Conservation (phyloP, 30 jellyfish, hydroid and myxozoan genomes). For the Pseudorhiza aurosa region DNA sequence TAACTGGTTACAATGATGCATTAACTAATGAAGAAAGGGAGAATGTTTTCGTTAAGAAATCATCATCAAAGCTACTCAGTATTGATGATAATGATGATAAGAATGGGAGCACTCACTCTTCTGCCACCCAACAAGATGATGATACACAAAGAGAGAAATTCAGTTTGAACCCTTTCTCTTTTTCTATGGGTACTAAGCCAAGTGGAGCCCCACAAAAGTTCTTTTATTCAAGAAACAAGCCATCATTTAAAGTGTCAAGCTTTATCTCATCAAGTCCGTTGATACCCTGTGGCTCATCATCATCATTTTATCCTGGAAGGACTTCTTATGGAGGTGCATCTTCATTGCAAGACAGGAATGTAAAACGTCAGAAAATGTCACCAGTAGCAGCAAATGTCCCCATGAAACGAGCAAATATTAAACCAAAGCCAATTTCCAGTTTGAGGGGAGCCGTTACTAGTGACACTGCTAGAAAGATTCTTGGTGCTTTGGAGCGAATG, state of each 20-base stretch:
- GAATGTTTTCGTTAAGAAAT: neutral
- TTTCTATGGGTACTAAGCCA: conserved; percentile 37
- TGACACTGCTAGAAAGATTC: conserved; percentile 91
- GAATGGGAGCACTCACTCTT: conserved; percentile 2
- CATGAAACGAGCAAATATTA: conserved; percentile 65
- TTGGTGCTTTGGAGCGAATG: conserved; percentile 81
- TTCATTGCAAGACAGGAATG: conserved; percentile 51
- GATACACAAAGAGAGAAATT: neutral
- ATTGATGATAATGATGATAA: conserved; percentile 18
- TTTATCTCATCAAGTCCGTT: conserved; percentile 80
- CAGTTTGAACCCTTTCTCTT: neutral
- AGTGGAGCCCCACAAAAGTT: conserved; percentile 56
- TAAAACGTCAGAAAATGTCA: conserved; percentile 78
- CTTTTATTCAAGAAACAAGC: conserved; percentile 43
- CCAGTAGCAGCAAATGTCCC: conserved; percentile 88
- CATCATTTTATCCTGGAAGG: conserved; percentile 89
- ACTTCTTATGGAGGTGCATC: conserved; percentile 98
- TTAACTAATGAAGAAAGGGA: neutral
- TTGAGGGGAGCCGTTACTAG: conserved; percentile 84
- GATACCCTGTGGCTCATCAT: conserved; percentile 66
- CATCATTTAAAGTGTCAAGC: conserved; percentile 89
- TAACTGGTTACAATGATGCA: neutral
- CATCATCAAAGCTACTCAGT: conserved; percentile 12
- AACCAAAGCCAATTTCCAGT: conserved; percentile 69
- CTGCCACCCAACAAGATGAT: neutral